These are phyloP conservation scores for Progne subis DNA, from an alignment of 2,113 vertebrate species.

Conservation along the genomic window DNA sequence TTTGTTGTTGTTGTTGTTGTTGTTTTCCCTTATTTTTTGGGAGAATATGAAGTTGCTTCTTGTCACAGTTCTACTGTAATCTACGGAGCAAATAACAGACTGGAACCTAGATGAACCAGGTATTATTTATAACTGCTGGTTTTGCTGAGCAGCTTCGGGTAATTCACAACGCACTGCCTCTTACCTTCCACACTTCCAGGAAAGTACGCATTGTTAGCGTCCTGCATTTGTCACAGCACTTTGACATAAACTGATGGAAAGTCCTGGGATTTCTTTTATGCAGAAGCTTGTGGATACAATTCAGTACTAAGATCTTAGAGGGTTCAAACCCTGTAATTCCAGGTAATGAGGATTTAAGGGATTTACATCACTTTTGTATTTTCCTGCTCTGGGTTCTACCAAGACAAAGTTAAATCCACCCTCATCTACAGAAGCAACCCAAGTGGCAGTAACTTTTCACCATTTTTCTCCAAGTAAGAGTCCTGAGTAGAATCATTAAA, in stretches of 20 bases:
- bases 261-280: background rate
- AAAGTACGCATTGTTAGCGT: accelerated
- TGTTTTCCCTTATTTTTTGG: background rate
- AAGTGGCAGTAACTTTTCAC: background rate
- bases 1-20: no score
- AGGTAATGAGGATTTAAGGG: background rate
- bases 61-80: background rate
- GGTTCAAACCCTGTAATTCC: background rate
- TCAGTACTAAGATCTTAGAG: background rate
- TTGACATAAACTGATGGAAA: background rate
- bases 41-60: background rate
- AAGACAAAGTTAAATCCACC: background rate
- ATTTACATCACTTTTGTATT: background rate
- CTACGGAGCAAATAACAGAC: background rate
- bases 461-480: background rate
- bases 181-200: background rate
- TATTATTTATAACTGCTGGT: background rate
- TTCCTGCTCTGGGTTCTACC: background rate
- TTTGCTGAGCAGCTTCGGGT: background rate
- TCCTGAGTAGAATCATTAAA: background rate
- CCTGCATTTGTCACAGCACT: background rate
- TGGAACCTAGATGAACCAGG: background rate
- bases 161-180: background rate
- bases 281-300: background rate
- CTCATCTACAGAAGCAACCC: background rate